Evolutionary conservation across 2,113 vertebrate genomes (phyloP), one percentile per base, ranked within the genome.

Genomic region (Pseudorasbora parva): DNA sequence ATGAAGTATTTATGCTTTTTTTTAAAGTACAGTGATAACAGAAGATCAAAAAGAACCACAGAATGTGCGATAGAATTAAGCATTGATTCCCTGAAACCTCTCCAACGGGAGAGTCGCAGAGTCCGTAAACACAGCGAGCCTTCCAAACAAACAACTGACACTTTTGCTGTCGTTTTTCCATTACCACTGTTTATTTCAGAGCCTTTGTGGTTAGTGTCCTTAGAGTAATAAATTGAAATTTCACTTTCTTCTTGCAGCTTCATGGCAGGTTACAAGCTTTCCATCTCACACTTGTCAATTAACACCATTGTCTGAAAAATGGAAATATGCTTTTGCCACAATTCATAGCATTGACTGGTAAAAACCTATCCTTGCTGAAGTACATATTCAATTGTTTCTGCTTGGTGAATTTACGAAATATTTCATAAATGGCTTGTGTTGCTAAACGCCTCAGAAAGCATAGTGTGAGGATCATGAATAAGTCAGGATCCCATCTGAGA

Each of bases 1-100:
- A 79, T 82, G 30, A 86, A 82, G 69, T 59, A 60, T 71, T 51
- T 27, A 51, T 78, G 57, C 57, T 60, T 78, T 78, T 78, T 78
- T 41, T 19, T 62, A 47, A 47, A 12, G 41, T 23, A 69, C 21
- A 69, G 27, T 5, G 47, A 37, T 51, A 69, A 69, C 25, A 66
- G 33, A 71, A 69, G 60, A 84, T 78, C 30, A 68, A 77, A 66
- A 78, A 54, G 74, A 45, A 45, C 47, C 33, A 43, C 10, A 5
- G 25, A 75, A 43, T 6, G 23, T 11, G 33, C 2, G 1, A 37
- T 37, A 64, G 41, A 83, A 66, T 64, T 49, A 49, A 25, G 23
- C 77, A 64, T 64, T 5, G 37, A 66, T 79, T 79, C 77, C 43
- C 27, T 60, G 41, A 17, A 79, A 79, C 59, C 77, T 1, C 25